Evolutionary conservation across 1,140 invertebrate species (phyloP).

Genomic region (Agrypnia vestita): DNA sequence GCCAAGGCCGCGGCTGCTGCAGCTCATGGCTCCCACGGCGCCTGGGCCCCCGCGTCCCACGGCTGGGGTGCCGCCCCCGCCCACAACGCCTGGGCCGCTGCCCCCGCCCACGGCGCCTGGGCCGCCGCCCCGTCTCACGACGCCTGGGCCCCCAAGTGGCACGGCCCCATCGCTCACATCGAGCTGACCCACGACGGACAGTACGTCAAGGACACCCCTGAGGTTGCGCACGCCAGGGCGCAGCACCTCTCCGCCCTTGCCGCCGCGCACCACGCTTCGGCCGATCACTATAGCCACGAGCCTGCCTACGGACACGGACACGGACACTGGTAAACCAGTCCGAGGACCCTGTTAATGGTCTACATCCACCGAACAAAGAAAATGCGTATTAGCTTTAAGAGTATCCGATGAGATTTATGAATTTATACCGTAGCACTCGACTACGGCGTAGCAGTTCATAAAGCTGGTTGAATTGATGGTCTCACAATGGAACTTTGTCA

Average conservation of each 20-base stretch:
- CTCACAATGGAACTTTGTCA: not conserved
- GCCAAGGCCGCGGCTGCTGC: slow-evolving; percentile 2
- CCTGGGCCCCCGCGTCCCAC: not conserved
- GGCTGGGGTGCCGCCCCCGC: slow-evolving; percentile 46
- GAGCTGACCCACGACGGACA: slow-evolving; percentile 70
- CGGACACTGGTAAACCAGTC: not conserved
- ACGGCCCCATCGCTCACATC: slow-evolving; percentile 66
- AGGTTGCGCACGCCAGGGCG: slow-evolving; percentile 72
- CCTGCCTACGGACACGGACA: not conserved
- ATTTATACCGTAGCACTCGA: too few species aligned
- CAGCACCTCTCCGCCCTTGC: slow-evolving; percentile 71
- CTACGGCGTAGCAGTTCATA: not conserved
- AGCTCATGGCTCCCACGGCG: not conserved
- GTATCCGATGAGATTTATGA: too few species aligned
- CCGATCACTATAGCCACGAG: not conserved
- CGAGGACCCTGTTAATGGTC: not conserved
- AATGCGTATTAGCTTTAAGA: not conserved
- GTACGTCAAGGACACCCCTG: slow-evolving; percentile 76
- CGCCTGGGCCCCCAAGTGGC: slow-evolving; percentile 68
- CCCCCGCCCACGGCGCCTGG: too few species aligned
- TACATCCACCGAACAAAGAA: not conserved
- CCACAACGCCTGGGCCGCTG: too few species aligned
- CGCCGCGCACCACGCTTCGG: slow-evolving; percentile 62
- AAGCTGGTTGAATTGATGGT: not conserved
- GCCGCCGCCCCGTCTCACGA: slow-evolving; percentile 62